Percentiles rank a stretch among this genome's conserved stretches.
phyloP scores from a whole-genome alignment of 2,888 invertebrate genomes.

The Parnassius orleans region DNA sequence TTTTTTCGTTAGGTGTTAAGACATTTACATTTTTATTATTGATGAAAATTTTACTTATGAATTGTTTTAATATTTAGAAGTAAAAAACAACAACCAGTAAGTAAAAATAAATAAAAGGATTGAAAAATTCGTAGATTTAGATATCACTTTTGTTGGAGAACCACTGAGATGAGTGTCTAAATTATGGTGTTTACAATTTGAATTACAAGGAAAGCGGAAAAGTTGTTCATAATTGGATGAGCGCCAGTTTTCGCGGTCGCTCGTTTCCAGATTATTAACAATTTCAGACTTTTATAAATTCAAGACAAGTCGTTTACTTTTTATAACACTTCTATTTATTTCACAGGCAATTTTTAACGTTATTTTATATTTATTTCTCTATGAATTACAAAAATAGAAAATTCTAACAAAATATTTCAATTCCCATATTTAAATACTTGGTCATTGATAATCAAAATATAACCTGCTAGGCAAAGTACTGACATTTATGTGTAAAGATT shows the following conservation, averaged over 20 bases:
- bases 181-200: conserved; percentile 18
- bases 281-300: conserved; percentile 5
- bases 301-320: conserved; percentile 5
- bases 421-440: background rate
- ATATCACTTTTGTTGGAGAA: conserved; percentile 1
- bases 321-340: background rate
- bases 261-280: conserved; percentile 17
- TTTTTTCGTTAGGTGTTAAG: no score
- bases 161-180: background rate
- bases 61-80: no score
- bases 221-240: conserved; percentile 18
- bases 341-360: background rate
- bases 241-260: conserved; percentile 8
- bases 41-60: no score
- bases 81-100: no score
- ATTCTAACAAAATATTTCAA: background rate
- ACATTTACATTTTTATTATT: no score
- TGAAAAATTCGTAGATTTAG: conserved; percentile 6
- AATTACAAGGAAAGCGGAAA: conserved; percentile 15
- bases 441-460: no score
- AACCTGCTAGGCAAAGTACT: no score
- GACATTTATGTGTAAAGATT: no score
- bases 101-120: background rate
- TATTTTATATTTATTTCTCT: background rate
- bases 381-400: background rate